Evolutionary conservation across 2,888 invertebrate genomes (phyloP).

Genomic region (Rhagium mordax): DNA sequence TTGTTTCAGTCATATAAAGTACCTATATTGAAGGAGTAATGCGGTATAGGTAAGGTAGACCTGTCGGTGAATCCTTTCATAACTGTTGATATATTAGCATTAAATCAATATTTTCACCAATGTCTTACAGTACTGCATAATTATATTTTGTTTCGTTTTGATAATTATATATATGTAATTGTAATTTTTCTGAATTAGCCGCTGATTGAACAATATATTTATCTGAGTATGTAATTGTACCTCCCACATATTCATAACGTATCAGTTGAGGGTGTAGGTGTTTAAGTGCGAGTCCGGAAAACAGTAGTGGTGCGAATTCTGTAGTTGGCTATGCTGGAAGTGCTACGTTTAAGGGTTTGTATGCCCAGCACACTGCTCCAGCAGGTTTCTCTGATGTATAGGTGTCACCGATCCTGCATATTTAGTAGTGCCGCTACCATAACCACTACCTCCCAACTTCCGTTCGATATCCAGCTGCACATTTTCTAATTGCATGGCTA

Average conservation of each 20-base stretch:
- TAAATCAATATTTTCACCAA: no score
- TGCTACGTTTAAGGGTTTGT: slow-evolving; percentile 55
- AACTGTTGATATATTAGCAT: no score
- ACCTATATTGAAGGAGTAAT: no score
- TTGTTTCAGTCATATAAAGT: no score
- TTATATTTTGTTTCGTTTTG: no score
- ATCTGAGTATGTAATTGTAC: not conserved
- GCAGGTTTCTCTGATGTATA: slow-evolving; percentile 65
- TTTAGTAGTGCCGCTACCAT: slow-evolving; percentile 61
- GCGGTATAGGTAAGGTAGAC: no score
- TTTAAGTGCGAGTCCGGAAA: slow-evolving; percentile 40
- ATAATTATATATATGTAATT: no score
- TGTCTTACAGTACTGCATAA: no score
- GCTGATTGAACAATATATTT: no score
- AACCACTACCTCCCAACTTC: slow-evolving; percentile 38
- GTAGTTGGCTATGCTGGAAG: slow-evolving; percentile 47
- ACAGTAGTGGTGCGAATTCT: slow-evolving; percentile 41
- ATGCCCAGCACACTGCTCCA: slow-evolving; percentile 59
- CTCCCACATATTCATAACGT: not conserved
- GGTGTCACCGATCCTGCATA: slow-evolving; percentile 67
- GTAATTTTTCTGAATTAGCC: no score
- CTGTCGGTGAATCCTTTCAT: no score
- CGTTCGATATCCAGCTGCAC: slow-evolving; percentile 55
- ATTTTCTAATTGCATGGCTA: slow-evolving; percentile 57
- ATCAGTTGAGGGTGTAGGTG: slow-evolving; percentile 26